Conservation (phyloP, 2,797 vertebrate genomes). For the Rhincodon typus region DNA sequence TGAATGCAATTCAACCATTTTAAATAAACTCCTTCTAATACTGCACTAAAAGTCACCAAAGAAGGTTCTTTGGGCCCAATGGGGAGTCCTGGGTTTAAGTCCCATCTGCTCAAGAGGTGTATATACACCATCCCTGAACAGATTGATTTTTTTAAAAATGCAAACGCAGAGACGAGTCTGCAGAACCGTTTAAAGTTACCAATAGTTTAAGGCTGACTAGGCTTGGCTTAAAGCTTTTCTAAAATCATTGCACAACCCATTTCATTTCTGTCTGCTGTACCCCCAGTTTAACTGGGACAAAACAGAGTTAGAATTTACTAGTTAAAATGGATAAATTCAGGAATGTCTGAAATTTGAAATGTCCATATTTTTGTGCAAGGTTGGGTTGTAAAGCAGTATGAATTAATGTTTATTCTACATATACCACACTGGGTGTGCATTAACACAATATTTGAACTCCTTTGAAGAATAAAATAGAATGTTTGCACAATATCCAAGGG, state of each 20-base stretch:
- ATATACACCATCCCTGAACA: no score
- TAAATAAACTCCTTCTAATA: neutral
- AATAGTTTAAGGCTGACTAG: neutral
- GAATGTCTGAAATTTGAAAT: slow-evolving; percentile 9
- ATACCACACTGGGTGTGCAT: neutral
- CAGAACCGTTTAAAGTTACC: no score
- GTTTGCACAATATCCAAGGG: neutral
- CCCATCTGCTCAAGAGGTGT: no score
- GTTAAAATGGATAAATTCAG: slow-evolving; percentile 10
- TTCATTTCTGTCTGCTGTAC: neutral
- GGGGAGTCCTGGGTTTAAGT: no score
- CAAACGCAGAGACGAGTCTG: no score
- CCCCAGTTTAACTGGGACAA: neutral
- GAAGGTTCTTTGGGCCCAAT: no score
- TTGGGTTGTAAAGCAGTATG: neutral
- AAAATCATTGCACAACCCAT: neutral
- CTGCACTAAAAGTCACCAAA: neutral
- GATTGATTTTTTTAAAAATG: no score
- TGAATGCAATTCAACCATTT: neutral
- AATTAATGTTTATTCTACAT: neutral
- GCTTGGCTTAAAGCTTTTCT: neutral
- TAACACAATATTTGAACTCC: neutral
- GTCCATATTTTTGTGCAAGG: neutral
- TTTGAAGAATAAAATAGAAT: neutral
- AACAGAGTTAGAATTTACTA: neutral